phyloP scores from a whole-genome alignment of 2,113 vertebrate species.

The Ptilorrhoa leucosticta region DNA sequence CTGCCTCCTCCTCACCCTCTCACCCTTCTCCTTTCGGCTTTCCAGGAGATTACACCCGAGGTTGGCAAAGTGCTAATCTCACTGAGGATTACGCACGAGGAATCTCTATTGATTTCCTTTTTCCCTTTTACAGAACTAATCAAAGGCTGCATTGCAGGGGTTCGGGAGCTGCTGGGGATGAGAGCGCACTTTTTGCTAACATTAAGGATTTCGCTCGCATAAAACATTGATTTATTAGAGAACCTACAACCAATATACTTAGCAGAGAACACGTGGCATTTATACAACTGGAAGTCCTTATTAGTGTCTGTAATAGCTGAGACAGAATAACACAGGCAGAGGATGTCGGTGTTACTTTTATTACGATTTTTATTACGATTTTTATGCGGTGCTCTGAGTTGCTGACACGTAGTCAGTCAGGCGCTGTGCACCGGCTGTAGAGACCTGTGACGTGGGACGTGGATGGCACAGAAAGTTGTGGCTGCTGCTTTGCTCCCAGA shows the following conservation, averaged over 20 bases:
- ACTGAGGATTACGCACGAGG: slow-evolving; percentile 24
- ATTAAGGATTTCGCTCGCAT: slow-evolving; percentile 8
- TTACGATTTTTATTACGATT: background rate
- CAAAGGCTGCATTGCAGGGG: slow-evolving; percentile 47
- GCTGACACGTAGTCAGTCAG: background rate
- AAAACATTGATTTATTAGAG: slow-evolving; percentile 37
- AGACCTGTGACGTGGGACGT: too few species aligned
- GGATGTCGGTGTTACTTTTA: background rate
- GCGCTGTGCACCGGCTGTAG: background rate
- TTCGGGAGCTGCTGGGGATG: slow-evolving; percentile 44
- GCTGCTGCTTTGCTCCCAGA: too few species aligned
- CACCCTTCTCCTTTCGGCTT: background rate
- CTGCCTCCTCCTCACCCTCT: accelerated
- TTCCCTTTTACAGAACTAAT: slow-evolving; percentile 48
- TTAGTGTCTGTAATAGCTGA: background rate
- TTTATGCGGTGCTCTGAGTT: background rate
- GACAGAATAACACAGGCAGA: background rate
- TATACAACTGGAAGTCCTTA: background rate
- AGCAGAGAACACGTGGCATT: background rate
- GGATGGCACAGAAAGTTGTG: too few species aligned
- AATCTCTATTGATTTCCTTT: slow-evolving; percentile 45
- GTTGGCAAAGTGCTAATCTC: slow-evolving; percentile 53
- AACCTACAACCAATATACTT: background rate
- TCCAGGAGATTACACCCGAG: slow-evolving; percentile 37
- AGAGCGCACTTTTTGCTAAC: slow-evolving; percentile 18